Base-by-base conservation (phyloP, 2,888 invertebrate species). In the Palloptera scutellata region DNA sequence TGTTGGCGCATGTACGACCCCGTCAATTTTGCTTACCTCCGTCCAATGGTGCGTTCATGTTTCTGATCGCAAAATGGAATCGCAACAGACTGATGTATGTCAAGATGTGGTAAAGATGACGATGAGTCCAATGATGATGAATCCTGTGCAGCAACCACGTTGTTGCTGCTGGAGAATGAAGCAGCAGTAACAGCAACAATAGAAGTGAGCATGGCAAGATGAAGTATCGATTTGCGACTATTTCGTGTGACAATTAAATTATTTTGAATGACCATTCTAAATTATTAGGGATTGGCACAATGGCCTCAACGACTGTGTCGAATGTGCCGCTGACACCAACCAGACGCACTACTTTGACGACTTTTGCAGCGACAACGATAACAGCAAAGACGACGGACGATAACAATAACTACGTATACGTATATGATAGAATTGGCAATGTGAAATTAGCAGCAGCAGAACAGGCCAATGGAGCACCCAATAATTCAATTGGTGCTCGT, bases 21-120 rank as follows among this genome's bases (percentile, higher is more conserved):
- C n/a, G n/a, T n/a, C n/a, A n/a, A n/a, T 30, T 6, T 19, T 30
- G 40, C 78, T 74, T 78, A 84, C 84, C 84, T 82, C 12, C 84
- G 78, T 61, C 81, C 83, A 64, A 83, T 79, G 13, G 78, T 79
- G n/a, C 81, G 78, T 61, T 83, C 81, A 68, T 76, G 71, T 60
- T 79, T 77, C 43, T 82, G 82, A 20, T 77, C 77, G 64, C 84
- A 84, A 68, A 80, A 82, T 1, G 82, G 77, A 43, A 84, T 76
- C 4, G 76, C 77, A 11, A 72, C 71, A 1, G 62, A 41, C 2
- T 12, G 59, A 8, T 12, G 69, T 61, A 6, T 30, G 30, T 30
- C 30, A 30, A 30, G n/a, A n/a, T n/a, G 30, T 30, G 30, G 30
- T 30, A 6, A 30, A 30, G 30, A 30, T 30, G 30, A 30, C 2